Evolutionary conservation across 2,113 vertebrate species (phyloP).

Genomic region (Rhineura floridana): DNA sequence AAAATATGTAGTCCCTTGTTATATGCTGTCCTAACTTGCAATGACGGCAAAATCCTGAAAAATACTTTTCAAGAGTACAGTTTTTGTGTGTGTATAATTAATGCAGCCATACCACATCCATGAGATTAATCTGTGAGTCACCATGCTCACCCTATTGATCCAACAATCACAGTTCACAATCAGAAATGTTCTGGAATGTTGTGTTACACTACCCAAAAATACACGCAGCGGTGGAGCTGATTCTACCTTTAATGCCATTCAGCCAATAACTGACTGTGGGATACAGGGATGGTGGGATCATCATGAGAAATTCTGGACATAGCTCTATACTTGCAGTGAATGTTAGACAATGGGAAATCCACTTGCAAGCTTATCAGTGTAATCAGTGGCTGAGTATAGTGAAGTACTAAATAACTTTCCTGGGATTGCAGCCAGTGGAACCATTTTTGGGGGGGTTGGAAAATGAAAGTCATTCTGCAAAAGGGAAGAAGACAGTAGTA

Average conservation of each 20-base stretch:
- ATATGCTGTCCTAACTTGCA: too few species aligned
- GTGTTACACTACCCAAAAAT: too few species aligned
- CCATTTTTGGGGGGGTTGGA: background rate
- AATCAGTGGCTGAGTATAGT: background rate
- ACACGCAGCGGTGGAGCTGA: background rate
- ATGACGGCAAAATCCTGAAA: too few species aligned
- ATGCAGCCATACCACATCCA: too few species aligned
- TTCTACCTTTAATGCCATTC: background rate
- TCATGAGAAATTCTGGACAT: background rate
- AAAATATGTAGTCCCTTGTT: too few species aligned
- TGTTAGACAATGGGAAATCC: background rate
- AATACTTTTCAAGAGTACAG: too few species aligned
- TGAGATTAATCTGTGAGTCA: too few species aligned
- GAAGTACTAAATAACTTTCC: slow-evolving; percentile 1
- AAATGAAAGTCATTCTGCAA: background rate
- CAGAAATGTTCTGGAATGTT: too few species aligned
- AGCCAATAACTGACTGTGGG: background rate
- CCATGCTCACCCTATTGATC: too few species aligned
- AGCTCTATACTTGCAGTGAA: background rate
- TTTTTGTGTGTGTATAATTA: too few species aligned
- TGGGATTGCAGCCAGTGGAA: slow-evolving; percentile 33
- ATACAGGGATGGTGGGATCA: background rate
- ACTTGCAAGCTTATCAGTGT: slow-evolving; percentile 18
- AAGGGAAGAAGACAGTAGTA: background rate
- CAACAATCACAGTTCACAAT: too few species aligned